Base-by-base conservation (phyloP, 2,888 invertebrate species). In the Enchytraeus crypticus region DNA sequence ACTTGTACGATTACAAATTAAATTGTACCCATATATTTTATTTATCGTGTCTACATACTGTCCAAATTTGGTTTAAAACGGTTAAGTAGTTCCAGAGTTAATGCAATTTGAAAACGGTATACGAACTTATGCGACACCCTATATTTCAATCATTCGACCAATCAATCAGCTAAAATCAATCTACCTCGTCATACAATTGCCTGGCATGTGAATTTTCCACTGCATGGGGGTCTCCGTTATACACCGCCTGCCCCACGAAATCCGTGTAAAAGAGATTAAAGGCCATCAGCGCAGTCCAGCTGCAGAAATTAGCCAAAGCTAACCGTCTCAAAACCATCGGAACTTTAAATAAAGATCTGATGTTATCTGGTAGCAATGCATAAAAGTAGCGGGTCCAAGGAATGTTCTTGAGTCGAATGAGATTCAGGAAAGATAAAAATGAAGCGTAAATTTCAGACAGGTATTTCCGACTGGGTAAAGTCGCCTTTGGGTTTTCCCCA, bases 281-380 rank as follows among this genome's bases (percentile, higher is more conserved):
- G 76, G 92, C 92, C 67, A 96, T 93, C 71, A 96, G 89, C 0
- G 93, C 91, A 88, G 93, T 93, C 95, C 95, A 96, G 76, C 92
- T 92, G 80, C 92, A 95, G 56, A 95, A 84, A 81, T 95, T 93
- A 29, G 95, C 95, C 61, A 92, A 76, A 71, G 93, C 93, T 14
- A 96, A 84, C 75, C 90, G 86, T 34, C 88, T 84, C 64, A 96
- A 82, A 0, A 92, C 92, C 49, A 70, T 81, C 0, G 96, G 95
- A 88, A 96, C 90, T 76, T 87, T 65, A 34, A 73, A 67, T 38
- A 77, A 60, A 30, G 70, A 63, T 30, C 71, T 65, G 26, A 76
- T 30, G 38, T 57, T 56, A 1, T 60, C 46, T 3, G 69, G 69
- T 21, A 66, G 57, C 14, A 62, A 26, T 5, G 54, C 14, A 34